phyloP scores from a whole-genome alignment of 2,888 invertebrate genomes.

The Xanthorhoe spadicearia region DNA sequence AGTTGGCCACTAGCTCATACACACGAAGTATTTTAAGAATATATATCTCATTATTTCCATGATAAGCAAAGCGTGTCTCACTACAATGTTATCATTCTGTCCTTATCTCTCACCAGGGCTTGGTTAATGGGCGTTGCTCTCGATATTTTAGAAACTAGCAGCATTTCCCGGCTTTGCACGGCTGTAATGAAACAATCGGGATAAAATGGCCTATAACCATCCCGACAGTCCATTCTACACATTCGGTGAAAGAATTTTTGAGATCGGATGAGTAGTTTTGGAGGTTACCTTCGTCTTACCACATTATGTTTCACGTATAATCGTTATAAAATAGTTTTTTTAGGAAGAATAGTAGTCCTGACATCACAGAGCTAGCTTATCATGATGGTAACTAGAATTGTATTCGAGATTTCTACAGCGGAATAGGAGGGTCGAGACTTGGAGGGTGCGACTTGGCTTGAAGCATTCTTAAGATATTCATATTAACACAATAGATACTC shows the following conservation, averaged over 20 bases:
- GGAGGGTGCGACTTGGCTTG: conserved; percentile 9
- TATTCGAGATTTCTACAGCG: background rate
- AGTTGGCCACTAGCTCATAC: no score
- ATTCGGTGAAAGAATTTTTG: no score
- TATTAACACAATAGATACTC: conserved; percentile 15
- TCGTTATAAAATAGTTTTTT: background rate
- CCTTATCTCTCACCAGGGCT: background rate
- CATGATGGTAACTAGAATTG: background rate
- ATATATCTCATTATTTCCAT: background rate
- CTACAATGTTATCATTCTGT: background rate
- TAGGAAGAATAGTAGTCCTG: background rate
- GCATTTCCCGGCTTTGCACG: no score
- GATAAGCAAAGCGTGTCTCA: background rate
- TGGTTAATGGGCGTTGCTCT: conserved; percentile 1
- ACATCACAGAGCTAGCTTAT: background rate
- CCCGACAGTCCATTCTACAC: no score
- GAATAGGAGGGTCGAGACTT: background rate
- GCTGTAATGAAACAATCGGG: no score
- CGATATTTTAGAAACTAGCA: no score
- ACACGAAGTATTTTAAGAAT: background rate
- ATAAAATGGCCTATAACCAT: no score
- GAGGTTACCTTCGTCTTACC: no score
- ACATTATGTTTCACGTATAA: no score
- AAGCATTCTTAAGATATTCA: conserved; percentile 23
- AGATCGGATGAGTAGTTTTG: no score